Base-by-base conservation (phyloP, 2,113 vertebrate species). In the Malaclemys terrapin region DNA sequence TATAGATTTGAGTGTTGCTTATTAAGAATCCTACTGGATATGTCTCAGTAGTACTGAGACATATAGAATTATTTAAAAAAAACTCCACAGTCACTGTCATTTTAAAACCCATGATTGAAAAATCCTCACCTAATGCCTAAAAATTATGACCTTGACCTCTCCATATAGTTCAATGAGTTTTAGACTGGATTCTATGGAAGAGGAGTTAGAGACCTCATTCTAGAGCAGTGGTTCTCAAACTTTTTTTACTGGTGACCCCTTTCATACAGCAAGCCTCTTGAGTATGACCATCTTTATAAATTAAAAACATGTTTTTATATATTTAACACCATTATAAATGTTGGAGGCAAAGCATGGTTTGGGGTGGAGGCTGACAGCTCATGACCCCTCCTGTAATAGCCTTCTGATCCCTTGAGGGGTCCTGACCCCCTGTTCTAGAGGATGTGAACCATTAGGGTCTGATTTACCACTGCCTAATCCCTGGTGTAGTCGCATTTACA, bases 51-150 rank as follows among this genome's bases (percentile, higher is more conserved):
- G 90, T 89, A 3, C 42, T 92, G 38, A 79, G 81, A 93, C 93
- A 93, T 95, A 53, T 85, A 38, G 54, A 90, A 93, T 4, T 75
- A 59, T 84, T 53, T 83, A 29, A n/a, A 93, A 93, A 42, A 82
- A 22, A 69, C 2, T 35, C 12, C 22, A 85, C 1, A 82, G 78
- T 78, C 79, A 82, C 25, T 93, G 93, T 88, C 83, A 47, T 94
- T 95, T 96, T 90, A 84, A 89, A 89, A 89, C 45, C 50, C 50
- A 65, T 91, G 78, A 89, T 38, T 93, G 89, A 95, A 45, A 84
- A 89, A 89, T 84, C 82, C 50, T 82, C 76, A 94, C 13, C 62
- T 69, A 50, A 87, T 57, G 47, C 35, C 85, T 92, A 93, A 93
- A 96, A 95, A 91, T 89, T 76, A 45, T 47, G 25, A 45, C 22